Evolutionary conservation across 2,888 invertebrate species (phyloP).

Genomic region (Ganaspis brasiliensis): DNA sequence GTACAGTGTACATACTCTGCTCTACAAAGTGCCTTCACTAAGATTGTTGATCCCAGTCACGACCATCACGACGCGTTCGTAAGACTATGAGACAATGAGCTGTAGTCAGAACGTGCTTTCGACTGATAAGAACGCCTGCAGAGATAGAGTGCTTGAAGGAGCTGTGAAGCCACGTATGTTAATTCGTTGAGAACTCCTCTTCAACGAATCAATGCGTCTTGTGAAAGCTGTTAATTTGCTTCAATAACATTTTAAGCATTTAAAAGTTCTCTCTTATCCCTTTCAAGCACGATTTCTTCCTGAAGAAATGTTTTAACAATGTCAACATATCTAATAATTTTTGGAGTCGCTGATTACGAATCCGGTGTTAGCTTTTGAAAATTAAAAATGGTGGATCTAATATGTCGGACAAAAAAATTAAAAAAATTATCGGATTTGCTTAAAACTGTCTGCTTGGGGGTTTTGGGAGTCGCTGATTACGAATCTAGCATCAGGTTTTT

Average conservation of each 20-base stretch:
- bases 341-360: too few species aligned
- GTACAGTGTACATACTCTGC: neutral
- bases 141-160: neutral
- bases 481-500: too few species aligned
- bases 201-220: neutral
- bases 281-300: too few species aligned
- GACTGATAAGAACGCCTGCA: constrained; percentile 4
- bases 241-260: neutral
- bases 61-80: neutral
- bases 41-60: constrained; percentile 25
- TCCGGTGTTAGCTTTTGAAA: too few species aligned
- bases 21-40: neutral
- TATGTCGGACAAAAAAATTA: too few species aligned
- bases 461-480: too few species aligned
- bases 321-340: too few species aligned
- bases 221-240: neutral
- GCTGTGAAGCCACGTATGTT: neutral
- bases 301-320: too few species aligned
- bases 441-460: too few species aligned
- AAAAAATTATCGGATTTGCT: too few species aligned
- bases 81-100: constrained; percentile 6
- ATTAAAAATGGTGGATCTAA: too few species aligned
- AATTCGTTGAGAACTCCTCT: neutral
- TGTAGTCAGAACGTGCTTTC: constrained; percentile 16
- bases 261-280: too few species aligned